These are phyloP conservation scores for Oscheius sp. DNA, from an alignment of 1,140 invertebrate species.

Conservation along the genomic window DNA sequence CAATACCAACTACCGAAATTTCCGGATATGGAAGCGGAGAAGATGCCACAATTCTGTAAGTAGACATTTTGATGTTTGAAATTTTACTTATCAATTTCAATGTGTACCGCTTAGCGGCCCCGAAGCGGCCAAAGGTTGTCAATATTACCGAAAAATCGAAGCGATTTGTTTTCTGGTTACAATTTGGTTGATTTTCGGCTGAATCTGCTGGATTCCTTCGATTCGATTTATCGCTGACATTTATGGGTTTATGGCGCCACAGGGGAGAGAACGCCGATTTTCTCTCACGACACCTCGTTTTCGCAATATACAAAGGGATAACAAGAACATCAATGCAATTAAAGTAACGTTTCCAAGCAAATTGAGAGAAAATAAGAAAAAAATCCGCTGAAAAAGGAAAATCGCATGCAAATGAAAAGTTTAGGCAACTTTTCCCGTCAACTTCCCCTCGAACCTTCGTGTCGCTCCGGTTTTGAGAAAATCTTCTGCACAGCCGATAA, in stretches of 20 bases:
- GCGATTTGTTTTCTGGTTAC: too few species aligned
- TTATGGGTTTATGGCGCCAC: too few species aligned
- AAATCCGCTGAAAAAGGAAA: not conserved
- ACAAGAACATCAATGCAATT: too few species aligned
- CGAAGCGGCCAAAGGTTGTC: too few species aligned
- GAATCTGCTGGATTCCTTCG: not conserved
- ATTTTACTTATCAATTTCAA: not conserved
- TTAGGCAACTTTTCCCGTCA: slow-evolving; percentile 1
- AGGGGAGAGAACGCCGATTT: too few species aligned
- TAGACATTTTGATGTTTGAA: not conserved
- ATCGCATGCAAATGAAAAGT: not conserved
- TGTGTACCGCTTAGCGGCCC: too few species aligned
- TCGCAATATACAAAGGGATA: too few species aligned
- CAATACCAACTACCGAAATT: slow-evolving; percentile 35
- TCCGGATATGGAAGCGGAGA: slow-evolving; percentile 4
- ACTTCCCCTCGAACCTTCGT: slow-evolving; percentile 2
- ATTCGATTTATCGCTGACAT: too few species aligned
- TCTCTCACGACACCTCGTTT: too few species aligned
- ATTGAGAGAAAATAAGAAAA: too few species aligned
- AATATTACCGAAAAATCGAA: too few species aligned
- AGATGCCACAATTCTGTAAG: slow-evolving; percentile 27
- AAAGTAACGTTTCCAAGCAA: too few species aligned
- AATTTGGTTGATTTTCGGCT: not conserved
- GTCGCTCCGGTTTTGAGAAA: slow-evolving; percentile 17
- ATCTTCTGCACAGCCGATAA: slow-evolving; percentile 28